Evolutionary conservation across 1,140 invertebrate genomes (phyloP).

Genomic region (Brachionus koreanus): DNA sequence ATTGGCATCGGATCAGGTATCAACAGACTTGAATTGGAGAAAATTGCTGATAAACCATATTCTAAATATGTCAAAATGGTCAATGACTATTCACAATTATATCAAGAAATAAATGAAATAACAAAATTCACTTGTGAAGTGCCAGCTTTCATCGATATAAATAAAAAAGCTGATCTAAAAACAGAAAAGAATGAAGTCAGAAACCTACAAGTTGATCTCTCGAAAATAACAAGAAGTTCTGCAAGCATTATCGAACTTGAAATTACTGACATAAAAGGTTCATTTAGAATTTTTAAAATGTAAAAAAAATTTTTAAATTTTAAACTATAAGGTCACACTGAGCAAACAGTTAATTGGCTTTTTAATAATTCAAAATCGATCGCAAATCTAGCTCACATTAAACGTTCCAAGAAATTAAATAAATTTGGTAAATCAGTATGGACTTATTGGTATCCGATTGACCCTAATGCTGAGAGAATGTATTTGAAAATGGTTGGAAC

Average conservation of each 20-base stretch:
- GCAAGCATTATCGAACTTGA: background rate
- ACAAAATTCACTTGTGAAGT: background rate
- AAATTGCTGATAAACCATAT: background rate
- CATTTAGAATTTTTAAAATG: no score
- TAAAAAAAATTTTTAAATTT: no score
- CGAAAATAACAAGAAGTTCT: background rate
- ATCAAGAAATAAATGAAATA: background rate
- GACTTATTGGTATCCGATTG: no score
- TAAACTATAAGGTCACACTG: no score
- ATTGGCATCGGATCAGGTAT: background rate
- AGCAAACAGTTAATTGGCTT: no score
- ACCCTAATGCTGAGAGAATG: no score
- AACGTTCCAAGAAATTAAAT: no score
- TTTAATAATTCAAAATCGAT: no score
- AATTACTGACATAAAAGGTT: no score
- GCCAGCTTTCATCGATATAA: background rate
- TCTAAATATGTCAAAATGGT: background rate
- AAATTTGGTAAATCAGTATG: no score
- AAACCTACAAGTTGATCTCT: background rate
- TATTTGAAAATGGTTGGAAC: no score
- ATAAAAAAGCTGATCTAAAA: background rate
- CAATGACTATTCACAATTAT: background rate
- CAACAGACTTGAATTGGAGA: background rate
- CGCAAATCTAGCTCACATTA: no score
- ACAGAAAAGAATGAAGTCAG: background rate